These are phyloP conservation scores for Orestias chungarensis DNA, from an alignment of 2,797 vertebrate species.

Conservation along the genomic window DNA sequence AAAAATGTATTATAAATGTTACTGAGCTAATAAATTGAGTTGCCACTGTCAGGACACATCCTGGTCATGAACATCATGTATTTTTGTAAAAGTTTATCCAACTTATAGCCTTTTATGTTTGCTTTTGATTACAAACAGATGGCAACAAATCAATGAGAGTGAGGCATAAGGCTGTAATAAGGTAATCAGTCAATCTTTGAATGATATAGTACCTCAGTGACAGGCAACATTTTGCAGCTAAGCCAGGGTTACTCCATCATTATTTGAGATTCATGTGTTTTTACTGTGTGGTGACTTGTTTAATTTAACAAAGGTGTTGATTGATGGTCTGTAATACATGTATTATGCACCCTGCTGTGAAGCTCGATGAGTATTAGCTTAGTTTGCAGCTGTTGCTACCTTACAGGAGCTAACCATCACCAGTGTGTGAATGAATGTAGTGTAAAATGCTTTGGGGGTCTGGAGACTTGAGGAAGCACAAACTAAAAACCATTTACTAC, in stretches of 20 bases:
- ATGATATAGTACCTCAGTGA: conserved; percentile 17
- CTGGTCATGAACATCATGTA: neutral
- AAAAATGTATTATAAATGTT: no score
- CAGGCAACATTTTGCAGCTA: neutral
- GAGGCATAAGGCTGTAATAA: conserved; percentile 18
- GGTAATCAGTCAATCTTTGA: conserved; percentile 15
- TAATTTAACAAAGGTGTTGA: conserved; percentile 7
- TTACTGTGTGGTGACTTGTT: conserved; percentile 22
- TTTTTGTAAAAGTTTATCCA: neutral
- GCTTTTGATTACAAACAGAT: conserved; percentile 29
- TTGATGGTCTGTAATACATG: conserved; percentile 19
- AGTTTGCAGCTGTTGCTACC: no score
- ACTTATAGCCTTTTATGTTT: neutral
- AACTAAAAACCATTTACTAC: no score
- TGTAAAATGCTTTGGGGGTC: no score
- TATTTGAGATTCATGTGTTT: conserved; percentile 18
- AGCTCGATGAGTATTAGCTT: conserved; percentile 36
- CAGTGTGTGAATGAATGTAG: no score
- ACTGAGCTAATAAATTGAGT: no score
- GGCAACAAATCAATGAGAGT: conserved; percentile 35
- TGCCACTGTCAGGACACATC: no score
- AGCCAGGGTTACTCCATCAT: conserved; percentile 15
- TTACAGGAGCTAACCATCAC: no score
- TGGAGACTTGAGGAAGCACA: no score
- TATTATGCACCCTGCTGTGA: conserved; percentile 32